Evolutionary conservation across 2,888 invertebrate species (phyloP).

Genomic region (Hermodice carunculata): DNA sequence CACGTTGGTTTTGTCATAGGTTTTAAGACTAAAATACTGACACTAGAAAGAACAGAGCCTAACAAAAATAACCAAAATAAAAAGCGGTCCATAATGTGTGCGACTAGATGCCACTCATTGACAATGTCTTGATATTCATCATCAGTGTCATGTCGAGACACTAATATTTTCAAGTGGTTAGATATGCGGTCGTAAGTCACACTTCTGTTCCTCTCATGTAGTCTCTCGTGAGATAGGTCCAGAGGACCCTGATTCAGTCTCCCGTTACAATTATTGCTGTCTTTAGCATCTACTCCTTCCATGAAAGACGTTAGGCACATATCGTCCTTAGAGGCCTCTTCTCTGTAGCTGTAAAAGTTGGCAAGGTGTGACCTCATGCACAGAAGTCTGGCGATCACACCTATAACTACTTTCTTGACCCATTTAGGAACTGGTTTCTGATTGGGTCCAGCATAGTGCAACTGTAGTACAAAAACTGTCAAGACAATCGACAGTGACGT

Average conservation of each 20-base stretch:
- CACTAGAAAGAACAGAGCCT: conserved; percentile 60
- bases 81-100: conserved; percentile 66
- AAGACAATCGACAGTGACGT: conserved; percentile 70
- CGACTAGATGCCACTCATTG: conserved; percentile 68
- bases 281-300: conserved; percentile 42
- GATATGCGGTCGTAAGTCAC: conserved; percentile 53
- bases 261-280: conserved; percentile 53
- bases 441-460: conserved; percentile 69
- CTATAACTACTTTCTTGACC: conserved; percentile 64
- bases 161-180: conserved; percentile 56
- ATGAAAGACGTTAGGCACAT: conserved; percentile 53
- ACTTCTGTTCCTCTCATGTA: not conserved
- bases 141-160: conserved; percentile 55
- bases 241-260: conserved; percentile 7
- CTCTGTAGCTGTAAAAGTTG: conserved; percentile 25
- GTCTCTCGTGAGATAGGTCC: conserved; percentile 4
- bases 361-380: conserved; percentile 51
- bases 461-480: conserved; percentile 70
- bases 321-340: conserved; percentile 34
- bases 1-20: conserved; percentile 64
- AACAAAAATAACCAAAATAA: conserved; percentile 68
- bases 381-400: conserved; percentile 61
- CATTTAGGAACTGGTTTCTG: conserved; percentile 66
- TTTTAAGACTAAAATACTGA: conserved; percentile 65
- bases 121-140: conserved; percentile 64